phyloP scores from a whole-genome alignment of 2,113 vertebrate genomes.

The Tachysurus fulvidraco region DNA sequence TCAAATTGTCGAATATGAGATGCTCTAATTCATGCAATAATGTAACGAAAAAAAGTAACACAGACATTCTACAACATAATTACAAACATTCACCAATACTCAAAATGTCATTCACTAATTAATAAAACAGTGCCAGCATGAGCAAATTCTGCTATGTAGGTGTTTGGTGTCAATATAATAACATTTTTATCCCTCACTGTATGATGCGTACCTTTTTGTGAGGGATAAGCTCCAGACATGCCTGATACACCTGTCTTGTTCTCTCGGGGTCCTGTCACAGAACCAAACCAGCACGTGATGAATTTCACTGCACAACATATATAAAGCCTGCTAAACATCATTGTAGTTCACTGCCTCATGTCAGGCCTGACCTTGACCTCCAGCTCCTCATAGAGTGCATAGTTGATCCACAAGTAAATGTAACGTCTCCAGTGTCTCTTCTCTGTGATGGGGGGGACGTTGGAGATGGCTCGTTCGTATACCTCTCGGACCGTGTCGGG shows the following conservation, averaged over 20 bases:
- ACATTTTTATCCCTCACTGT: neutral
- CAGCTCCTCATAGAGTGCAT: slow-evolving; percentile 92
- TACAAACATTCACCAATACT: neutral
- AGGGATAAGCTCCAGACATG: slow-evolving; percentile 90
- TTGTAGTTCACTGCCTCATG: neutral
- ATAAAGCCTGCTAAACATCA: neutral
- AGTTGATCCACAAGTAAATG: slow-evolving; percentile 98
- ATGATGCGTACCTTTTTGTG: slow-evolving; percentile 88
- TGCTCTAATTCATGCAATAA: too few relatives aligned
- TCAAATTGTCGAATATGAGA: neutral
- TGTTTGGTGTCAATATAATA: neutral
- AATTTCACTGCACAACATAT: neutral
- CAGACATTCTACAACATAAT: neutral
- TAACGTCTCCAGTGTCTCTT: slow-evolving; percentile 98
- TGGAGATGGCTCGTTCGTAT: slow-evolving; percentile 94
- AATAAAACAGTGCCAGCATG: neutral
- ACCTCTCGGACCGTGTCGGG: slow-evolving; percentile 86
- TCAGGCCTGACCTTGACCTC: slow-evolving; percentile 85
- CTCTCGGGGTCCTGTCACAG: slow-evolving; percentile 83
- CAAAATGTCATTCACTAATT: neutral
- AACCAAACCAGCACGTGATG: neutral
- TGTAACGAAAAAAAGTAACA: neutral
- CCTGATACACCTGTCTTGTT: slow-evolving; percentile 94
- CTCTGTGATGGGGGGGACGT: slow-evolving; percentile 89
- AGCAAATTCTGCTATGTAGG: neutral